Evolutionary conservation across 1,140 invertebrate genomes (phyloP), one percentile per base, ranked within the genome.

Genomic region (Trypoxylus dichotomus): DNA sequence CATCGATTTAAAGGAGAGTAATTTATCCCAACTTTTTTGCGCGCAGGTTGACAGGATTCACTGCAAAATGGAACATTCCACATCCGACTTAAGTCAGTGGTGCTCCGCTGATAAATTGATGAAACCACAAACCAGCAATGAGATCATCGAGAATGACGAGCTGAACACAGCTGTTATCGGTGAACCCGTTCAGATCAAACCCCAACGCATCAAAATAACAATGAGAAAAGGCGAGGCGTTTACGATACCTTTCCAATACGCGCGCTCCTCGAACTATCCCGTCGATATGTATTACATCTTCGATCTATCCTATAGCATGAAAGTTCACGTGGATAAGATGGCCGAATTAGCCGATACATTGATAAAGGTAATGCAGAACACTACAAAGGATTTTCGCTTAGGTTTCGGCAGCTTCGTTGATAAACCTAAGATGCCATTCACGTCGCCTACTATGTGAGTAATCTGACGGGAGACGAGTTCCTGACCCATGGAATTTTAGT

Each of bases 391-490:
- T 84, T 99, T 99, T 87, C 90, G 93, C 60, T 90, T 99, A 27
- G 98, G 98, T 63, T 99, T 99, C 87, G 98, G 98, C 25, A 98
- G 97, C 42, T 99, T 99, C 88, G 97, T 99, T 0, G 98, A 99
- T 85, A 99, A 99, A 91, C 94, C 97, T 75, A 94, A 98, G 0
- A 97, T 98, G 94, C 98, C 98, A 15, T 99, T 97, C 86, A 95
- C 94, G n/a, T 94, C 91, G 78, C 94, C 92, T 0, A 54, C 2
- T n/a, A 15, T 6, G 47, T 54, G 19, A 54, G 47, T 19, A 54
- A 19, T 54, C 6, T 54, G 32, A 37, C 10, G 10, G 32, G 32
- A 37, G 32, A 2, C 5, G 32, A 37, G 1, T 8, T 37, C 10
- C 10, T 37, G 0, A 37, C 32, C 32, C 63, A n/a, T 90, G 94